Base-by-base conservation (phyloP, 2,113 vertebrate genomes). In the Arothron firmamentum region DNA sequence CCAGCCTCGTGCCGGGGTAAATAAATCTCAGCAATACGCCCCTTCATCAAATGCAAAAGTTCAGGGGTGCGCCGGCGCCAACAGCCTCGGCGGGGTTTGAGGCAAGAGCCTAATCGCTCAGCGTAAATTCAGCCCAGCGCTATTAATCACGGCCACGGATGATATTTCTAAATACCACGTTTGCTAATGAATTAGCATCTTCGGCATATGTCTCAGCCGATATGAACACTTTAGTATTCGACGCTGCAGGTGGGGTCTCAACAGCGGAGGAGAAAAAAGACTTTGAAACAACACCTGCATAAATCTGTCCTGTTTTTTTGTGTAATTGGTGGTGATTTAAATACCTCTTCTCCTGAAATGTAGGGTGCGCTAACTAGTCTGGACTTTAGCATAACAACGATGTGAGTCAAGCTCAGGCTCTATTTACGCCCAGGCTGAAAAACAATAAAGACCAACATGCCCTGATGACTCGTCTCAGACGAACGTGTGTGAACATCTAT, bases 11-110 rank as follows among this genome's bases (percentile, higher is more conserved):
- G 46, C 76, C 76, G 18, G 75, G 70, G 72, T 52, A 79, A 80
- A 90, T 90, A 89, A 88, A 89, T 88, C 87, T 81, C 57, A 21
- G 56, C 59, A 59, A 78, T 80, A 70, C 57, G 71, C 56, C 43
- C 41, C 7, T 63, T 65, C 74, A 62, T 78, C 72, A 59, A 61
- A 47, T 57, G 50, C 6, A 52, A 70, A 62, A 54, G 76, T 61
- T 65, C 47, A 43, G 70, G 71, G 78, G 67, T 48, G 3, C 28
- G 3, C 62, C 21, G 47, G 62, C 15, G 57, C 62, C 69, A 47
- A 48, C 67, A 61, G 65, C 58, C 38, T 45, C 28, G 3, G 18
- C 0, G 2, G 13, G 7, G 62, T 52, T 59, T 28, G 41, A 63
- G 14, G 46, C 78, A 85, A 85, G 72, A 68, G 59, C 61, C 59